Conservation (phyloP, 2,113 vertebrate species). For the Platysteira castanea region DNA sequence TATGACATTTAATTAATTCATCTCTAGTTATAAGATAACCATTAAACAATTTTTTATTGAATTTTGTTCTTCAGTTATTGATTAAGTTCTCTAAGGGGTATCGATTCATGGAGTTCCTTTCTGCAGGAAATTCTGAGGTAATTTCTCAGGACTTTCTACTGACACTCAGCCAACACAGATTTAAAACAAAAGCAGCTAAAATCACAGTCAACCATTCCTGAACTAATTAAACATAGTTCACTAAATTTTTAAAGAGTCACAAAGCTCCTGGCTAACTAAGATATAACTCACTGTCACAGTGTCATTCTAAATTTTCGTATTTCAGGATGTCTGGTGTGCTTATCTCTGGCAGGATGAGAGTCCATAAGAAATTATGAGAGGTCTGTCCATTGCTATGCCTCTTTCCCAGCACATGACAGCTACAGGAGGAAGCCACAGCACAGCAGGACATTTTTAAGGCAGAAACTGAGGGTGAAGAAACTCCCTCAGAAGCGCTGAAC, state of each 20-base stretch:
- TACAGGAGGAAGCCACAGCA: not conserved
- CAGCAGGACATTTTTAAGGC: not conserved
- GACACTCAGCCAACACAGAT: not conserved
- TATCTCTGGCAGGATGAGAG: not conserved
- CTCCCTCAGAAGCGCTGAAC: not conserved
- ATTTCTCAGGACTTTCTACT: not conserved
- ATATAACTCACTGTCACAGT: not conserved
- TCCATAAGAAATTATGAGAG: not conserved
- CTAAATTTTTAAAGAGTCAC: not conserved
- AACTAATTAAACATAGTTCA: too few relatives aligned
- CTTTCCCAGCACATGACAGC: not conserved
- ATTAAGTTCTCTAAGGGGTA: not conserved
- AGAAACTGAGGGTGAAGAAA: not conserved
- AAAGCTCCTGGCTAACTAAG: not conserved
- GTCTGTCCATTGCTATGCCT: not conserved
- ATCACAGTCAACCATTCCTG: not conserved
- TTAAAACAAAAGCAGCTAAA: not conserved
- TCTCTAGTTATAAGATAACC: not conserved
- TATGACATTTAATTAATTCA: not conserved
- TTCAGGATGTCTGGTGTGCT: not conserved
- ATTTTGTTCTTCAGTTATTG: not conserved
- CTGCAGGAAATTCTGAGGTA: not conserved
- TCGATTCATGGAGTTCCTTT: not conserved
- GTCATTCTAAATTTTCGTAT: not conserved
- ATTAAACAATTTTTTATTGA: not conserved